Conservation (phyloP, 2,797 vertebrate genomes). For the Sebastes reedi region DNA sequence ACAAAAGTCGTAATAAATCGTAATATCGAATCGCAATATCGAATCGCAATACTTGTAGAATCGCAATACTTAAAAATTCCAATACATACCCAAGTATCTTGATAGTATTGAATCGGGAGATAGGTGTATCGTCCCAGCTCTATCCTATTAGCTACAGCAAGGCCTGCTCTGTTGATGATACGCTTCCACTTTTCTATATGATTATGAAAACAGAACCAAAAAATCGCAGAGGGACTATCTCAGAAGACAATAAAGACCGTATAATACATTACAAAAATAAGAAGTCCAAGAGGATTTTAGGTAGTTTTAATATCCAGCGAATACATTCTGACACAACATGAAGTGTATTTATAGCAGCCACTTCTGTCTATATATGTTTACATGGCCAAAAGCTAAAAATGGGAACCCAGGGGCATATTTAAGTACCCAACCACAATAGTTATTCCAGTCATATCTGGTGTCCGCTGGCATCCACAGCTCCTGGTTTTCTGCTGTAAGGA, state of each 20-base stretch:
- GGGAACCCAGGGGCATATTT: conserved; percentile 59
- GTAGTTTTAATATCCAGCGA: conserved; percentile 32
- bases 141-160: not conserved
- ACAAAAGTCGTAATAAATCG: no score
- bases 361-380: conserved; percentile 53
- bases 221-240: not conserved
- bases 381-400: conserved; percentile 61
- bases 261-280: not conserved
- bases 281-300: not conserved
- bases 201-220: conserved; percentile 29
- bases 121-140: no score
- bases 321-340: conserved; percentile 43
- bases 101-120: no score
- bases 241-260: not conserved
- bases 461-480: conserved; percentile 62
- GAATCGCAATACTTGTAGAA: no score
- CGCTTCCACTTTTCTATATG: not conserved
- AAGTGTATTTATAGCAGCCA: conserved; percentile 56
- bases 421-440: conserved; percentile 67
- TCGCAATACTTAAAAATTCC: no score
- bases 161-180: not conserved
- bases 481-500: conserved; percentile 53
- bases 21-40: no score
- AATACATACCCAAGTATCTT: no score
- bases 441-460: conserved; percentile 72